Conservation (phyloP, 2,888 invertebrate genomes). For the Nemapogon koenigi region DNA sequence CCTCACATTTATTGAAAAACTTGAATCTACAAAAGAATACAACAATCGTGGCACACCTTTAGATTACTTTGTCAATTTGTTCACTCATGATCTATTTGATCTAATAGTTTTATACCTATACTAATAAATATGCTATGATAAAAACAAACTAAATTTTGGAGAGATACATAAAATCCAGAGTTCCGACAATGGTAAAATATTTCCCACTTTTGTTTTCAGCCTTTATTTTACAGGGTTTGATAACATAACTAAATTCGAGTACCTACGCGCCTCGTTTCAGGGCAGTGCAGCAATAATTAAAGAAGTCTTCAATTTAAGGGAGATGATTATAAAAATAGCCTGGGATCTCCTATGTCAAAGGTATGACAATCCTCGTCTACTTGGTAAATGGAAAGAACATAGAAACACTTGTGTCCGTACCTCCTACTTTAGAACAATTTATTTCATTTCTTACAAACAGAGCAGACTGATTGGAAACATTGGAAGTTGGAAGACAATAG, state of each 20-base stretch:
- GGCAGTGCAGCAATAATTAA: not conserved
- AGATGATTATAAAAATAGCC: not conserved
- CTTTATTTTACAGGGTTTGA: too few relatives aligned
- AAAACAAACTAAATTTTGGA: constrained; percentile 2
- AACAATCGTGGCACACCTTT: constrained; percentile 1
- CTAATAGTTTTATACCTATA: constrained; percentile 8
- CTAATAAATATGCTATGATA: constrained; percentile 7
- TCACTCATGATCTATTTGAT: constrained; percentile 2
- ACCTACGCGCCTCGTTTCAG: too few relatives aligned
- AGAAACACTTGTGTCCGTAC: not conserved
- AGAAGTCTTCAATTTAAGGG: not conserved
- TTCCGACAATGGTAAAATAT: too few relatives aligned
- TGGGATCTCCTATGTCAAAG: not conserved
- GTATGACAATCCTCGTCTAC: not conserved
- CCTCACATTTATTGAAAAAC: too few relatives aligned
- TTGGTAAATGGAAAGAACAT: not conserved
- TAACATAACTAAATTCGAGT: too few relatives aligned
- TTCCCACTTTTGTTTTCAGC: too few relatives aligned
- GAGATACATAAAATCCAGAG: constrained; percentile 1
- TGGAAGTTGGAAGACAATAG: too few relatives aligned
- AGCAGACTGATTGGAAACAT: not conserved
- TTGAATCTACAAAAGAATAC: too few relatives aligned
- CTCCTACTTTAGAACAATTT: not conserved
- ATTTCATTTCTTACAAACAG: not conserved
- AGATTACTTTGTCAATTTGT: constrained; percentile 5